Evolutionary conservation across 2,888 invertebrate genomes (phyloP), one percentile per base, ranked within the genome.

Genomic region (Eueremaeus valkanovi): DNA sequence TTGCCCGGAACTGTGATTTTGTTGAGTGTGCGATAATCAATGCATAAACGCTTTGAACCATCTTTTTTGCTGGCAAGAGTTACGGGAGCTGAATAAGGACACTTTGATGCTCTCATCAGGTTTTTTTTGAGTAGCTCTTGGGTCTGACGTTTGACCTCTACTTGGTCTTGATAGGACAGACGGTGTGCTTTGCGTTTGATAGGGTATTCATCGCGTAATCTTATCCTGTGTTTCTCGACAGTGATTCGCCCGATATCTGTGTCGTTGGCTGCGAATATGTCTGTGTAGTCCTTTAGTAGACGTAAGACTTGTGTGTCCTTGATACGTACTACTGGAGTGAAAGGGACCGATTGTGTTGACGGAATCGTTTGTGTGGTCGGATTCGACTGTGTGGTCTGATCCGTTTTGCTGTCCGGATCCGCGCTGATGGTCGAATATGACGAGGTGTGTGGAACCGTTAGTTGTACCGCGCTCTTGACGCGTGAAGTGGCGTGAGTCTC

Each of bases 1-100:
- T 75, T 73, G 55, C 80, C 80, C 33, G 78, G 75, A 5, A 63
- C 66, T 13, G 81, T 80, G 11, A 78, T 75, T 9, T 75, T 66
- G 77, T 81, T 81, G 6, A 63, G 68, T 29, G 21, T 6, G 13
- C 45, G 24, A 21, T 40, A 63, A 29, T 74, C 55, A 3, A 36
- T 76, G 72, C 81, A 81, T 49, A 75, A 49, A 9, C 75, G 72
- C 6, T 58, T 21, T 16, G 27, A 5, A 1, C 61, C 40, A 36
- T 73, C 75, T 58, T 75, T 75, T 33, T 75, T 75, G 13, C 36
- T 3, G 18, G 72, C 73, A 0, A 73, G 29, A 21, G 72, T 42
- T 9, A 73, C 24, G 5, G 75, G 73, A 29, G 45, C 40, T 3
- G 73, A 16, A 29, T 73, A 75, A n/a, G 73, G 73, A 3, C 58